phyloP scores from a whole-genome alignment of 2,797 vertebrate genomes.

The Paguma larvata region DNA sequence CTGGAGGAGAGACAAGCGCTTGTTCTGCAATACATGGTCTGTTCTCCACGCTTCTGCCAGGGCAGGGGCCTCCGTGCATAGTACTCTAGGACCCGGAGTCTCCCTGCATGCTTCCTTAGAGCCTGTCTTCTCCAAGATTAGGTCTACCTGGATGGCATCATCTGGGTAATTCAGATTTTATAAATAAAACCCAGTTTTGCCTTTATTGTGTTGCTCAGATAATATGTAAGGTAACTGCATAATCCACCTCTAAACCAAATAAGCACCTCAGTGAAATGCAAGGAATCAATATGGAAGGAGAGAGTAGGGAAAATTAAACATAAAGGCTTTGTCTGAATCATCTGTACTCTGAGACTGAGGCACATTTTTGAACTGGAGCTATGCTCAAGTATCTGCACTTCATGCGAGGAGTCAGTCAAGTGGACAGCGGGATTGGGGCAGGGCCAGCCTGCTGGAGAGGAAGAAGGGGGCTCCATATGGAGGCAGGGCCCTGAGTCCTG shows the following conservation, averaged over 20 bases:
- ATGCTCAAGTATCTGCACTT: not conserved
- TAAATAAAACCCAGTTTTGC: slow-evolving; percentile 26
- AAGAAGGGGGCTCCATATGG: not conserved
- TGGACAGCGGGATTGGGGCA: too few species aligned
- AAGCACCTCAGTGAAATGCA: slow-evolving; percentile 36
- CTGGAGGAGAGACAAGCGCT: slow-evolving; percentile 27
- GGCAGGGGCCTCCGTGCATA: rapidly evolving
- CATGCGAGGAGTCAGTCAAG: not conserved
- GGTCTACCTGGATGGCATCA: not conserved
- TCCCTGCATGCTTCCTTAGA: not conserved
- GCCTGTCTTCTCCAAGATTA: not conserved
- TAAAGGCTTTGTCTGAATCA: slow-evolving; percentile 6
- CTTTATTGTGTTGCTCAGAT: slow-evolving; percentile 5
- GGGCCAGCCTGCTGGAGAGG: not conserved
- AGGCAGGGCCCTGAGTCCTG: not conserved
- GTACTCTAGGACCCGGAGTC: not conserved
- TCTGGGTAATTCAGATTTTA: not conserved
- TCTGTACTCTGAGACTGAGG: not conserved
- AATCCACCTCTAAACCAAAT: slow-evolving; percentile 58
- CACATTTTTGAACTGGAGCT: slow-evolving; percentile 7
- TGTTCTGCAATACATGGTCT: not conserved
- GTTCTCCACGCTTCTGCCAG: not conserved
- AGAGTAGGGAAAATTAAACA: not conserved
- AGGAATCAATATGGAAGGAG: slow-evolving; percentile 10
- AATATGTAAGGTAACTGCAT: slow-evolving; percentile 7